These are phyloP conservation scores for Malacoctenus gilli DNA, from an alignment of 2,797 vertebrate species.

Conservation along the genomic window DNA sequence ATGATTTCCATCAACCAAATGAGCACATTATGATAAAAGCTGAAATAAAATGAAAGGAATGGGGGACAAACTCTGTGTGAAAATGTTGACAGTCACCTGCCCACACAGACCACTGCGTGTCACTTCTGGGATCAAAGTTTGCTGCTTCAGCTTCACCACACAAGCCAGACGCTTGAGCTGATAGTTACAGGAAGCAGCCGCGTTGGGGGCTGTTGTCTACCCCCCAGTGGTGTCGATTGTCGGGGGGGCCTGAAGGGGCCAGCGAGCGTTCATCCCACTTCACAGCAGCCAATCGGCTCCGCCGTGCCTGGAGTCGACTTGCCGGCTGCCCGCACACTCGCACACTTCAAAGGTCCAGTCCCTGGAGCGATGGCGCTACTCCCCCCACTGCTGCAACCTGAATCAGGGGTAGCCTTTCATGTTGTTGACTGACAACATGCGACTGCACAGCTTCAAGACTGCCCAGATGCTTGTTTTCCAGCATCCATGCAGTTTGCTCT, in stretches of 20 bases:
- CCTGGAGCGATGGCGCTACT: constrained; percentile 21
- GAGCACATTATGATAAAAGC: no score
- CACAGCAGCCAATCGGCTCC: constrained; percentile 18
- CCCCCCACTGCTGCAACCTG: constrained; percentile 17
- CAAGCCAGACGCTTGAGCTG: neutral
- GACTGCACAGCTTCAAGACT: neutral
- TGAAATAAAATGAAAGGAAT: no score
- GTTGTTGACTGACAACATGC: constrained; percentile 19
- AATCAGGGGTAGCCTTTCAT: constrained; percentile 20
- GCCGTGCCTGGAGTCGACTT: constrained; percentile 18
- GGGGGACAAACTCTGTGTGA: no score
- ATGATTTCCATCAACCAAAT: no score
- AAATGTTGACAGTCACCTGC: no score
- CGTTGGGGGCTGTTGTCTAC: neutral
- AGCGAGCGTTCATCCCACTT: constrained; percentile 31
- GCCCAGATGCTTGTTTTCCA: neutral
- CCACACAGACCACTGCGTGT: no score
- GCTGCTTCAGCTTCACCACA: neutral
- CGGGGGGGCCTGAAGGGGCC: constrained; percentile 21
- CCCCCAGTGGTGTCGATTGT: neutral
- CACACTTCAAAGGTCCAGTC: constrained; percentile 66
- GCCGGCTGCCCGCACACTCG: constrained; percentile 2
- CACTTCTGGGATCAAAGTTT: no score
- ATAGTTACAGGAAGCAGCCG: neutral
- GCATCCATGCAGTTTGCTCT: neutral